Evolutionary conservation across 2,113 vertebrate genomes (phyloP).

Genomic region (Mobula birostris): DNA sequence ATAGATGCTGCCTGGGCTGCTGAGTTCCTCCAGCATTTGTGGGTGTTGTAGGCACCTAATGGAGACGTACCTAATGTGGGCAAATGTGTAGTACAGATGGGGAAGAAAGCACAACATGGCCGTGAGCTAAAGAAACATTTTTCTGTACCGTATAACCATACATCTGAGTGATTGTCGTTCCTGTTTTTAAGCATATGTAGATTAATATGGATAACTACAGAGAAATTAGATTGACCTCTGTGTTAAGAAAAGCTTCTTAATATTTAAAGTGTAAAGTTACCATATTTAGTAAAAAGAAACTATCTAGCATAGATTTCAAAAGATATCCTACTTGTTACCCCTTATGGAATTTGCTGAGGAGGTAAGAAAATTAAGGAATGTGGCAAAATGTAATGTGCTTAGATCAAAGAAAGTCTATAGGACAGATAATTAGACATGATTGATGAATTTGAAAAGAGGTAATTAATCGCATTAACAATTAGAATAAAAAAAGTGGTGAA

Average conservation of each 20-base stretch:
- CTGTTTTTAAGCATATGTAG: not conserved
- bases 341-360: not conserved
- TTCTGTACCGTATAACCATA: too few species aligned
- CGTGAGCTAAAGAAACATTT: too few species aligned
- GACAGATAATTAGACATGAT: not conserved
- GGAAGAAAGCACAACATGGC: too few species aligned
- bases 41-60: too few species aligned
- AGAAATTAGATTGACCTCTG: not conserved
- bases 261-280: not conserved
- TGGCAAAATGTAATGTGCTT: not conserved
- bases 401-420: not conserved
- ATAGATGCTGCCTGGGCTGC: too few species aligned
- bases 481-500: not conserved
- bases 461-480: not conserved
- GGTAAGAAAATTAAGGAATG: not conserved
- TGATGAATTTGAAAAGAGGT: not conserved
- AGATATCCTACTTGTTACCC: not conserved
- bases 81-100: too few species aligned
- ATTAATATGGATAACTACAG: not conserved
- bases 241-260: not conserved
- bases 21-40: too few species aligned
- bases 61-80: too few species aligned
- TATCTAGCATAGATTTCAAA: not conserved
- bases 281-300: not conserved
- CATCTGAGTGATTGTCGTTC: too few species aligned